These are phyloP conservation scores for Podabrus alpinus DNA, from an alignment of 2,888 invertebrate genomes.

Conservation along the genomic window DNA sequence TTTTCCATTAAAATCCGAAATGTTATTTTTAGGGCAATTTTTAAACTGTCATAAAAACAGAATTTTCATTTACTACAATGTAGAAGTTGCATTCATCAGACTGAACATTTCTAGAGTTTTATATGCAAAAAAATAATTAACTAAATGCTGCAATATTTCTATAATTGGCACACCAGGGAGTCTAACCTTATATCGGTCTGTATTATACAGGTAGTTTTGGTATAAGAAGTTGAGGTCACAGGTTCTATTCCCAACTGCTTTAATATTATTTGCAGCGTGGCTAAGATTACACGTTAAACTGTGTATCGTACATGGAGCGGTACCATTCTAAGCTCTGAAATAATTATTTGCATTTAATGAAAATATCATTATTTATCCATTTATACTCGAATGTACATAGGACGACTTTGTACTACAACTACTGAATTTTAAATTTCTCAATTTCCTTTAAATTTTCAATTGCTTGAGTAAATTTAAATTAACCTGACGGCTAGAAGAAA, in stretches of 20 bases:
- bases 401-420: neutral
- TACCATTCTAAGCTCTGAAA: neutral
- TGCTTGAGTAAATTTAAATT: no score
- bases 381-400: neutral
- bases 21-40: neutral
- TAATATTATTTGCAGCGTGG: no score
- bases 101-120: neutral
- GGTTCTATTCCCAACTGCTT: no score
- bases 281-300: no score
- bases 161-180: neutral
- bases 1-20: neutral
- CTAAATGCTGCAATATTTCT: neutral
- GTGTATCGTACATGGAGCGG: no score
- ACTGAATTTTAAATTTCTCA: neutral
- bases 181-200: no score
- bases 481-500: neutral
- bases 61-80: neutral
- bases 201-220: no score
- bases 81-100: neutral
- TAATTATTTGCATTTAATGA: neutral
- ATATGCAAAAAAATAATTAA: neutral
- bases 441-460: no score
- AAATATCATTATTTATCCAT: neutral
- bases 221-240: no score
- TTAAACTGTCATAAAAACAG: neutral